Conservation (phyloP, 2,888 invertebrate genomes). For the Andrena dorsata region DNA sequence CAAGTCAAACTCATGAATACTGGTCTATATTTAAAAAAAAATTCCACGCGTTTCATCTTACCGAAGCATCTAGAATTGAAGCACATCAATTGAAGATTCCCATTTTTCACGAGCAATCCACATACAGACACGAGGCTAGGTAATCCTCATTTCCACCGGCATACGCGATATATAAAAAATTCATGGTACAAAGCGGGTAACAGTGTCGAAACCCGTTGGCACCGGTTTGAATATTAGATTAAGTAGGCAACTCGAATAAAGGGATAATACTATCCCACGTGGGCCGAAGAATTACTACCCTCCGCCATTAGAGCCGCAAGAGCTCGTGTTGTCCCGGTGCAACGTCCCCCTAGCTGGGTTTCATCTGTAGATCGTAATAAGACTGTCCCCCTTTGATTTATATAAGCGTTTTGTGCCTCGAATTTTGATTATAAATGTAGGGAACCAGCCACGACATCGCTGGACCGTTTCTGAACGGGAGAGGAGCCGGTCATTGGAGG, state of each 20-base stretch:
- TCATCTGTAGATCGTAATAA: conserved; percentile 10
- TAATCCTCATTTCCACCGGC: not conserved
- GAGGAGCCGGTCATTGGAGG: conserved; percentile 42
- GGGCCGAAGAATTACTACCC: conserved; percentile 10
- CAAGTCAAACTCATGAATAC: too few relatives aligned
- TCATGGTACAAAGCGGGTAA: not conserved
- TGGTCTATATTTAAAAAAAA: too few relatives aligned
- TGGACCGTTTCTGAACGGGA: conserved; percentile 18
- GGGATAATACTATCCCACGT: not conserved
- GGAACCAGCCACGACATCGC: not conserved
- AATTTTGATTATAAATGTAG: conserved; percentile 33
- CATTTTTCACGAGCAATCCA: too few relatives aligned
- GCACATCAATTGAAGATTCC: too few relatives aligned
- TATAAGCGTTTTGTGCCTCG: conserved; percentile 35
- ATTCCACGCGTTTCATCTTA: too few relatives aligned
- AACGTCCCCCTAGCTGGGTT: conserved; percentile 2
- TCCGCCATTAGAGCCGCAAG: not conserved
- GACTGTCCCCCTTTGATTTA: conserved; percentile 39
- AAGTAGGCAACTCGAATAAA: not conserved
- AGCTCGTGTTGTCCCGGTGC: not conserved
- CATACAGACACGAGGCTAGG: not conserved
- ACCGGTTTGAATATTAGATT: not conserved
- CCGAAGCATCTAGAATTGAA: too few relatives aligned
- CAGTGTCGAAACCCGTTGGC: not conserved
- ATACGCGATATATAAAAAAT: not conserved